Base-by-base conservation (phyloP, 2,888 invertebrate genomes). In the Heterodera filipjevi region DNA sequence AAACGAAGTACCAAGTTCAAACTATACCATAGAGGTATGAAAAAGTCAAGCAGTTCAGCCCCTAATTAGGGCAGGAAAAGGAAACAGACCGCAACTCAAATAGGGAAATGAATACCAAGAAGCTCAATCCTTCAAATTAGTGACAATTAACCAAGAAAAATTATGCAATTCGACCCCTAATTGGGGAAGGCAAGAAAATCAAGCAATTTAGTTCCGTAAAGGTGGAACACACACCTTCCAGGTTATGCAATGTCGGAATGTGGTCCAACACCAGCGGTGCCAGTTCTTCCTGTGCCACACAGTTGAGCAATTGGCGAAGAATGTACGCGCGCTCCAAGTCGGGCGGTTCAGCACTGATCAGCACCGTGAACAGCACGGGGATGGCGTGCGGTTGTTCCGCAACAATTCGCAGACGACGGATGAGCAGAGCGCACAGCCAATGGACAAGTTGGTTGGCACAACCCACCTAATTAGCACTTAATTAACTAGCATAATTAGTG, bases 351-450 rank as follows among this genome's bases (percentile, higher is more conserved):
- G 84, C 81, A 22, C 78, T 81, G 49, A 82, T 82, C 30, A 87
- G 80, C 44, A 87, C 85, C 1, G 84, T 80, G 32, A 83, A 83
- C 0, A 87, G 76, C 1, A 86, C 84, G 0, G 85, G 84, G 30
- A 87, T 85, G 46, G 86, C 86, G 68, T 85, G 84, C 30, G 87
- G 85, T 46, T 86, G 85, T 19, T 86, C 80, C 39, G 81, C 77
- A 46, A 64, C 64, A 46, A 82, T 76, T 59, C 74, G 76, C 32
- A n/a, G 71, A 77, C 32, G 84, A 82, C 44, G 83, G 80, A 74
- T 81, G 78, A 87, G 82, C 19, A 84, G 85, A 66, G 81, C 81
- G 16, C 83, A 82, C 32, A 87, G 79, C 87, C 87, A 87, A 64
- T 87, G 86, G 30, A 85, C 86, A n/a, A 87, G 81, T 2, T 81